phyloP scores from a whole-genome alignment of 2,888 invertebrate species.

The Netelia inedita region DNA sequence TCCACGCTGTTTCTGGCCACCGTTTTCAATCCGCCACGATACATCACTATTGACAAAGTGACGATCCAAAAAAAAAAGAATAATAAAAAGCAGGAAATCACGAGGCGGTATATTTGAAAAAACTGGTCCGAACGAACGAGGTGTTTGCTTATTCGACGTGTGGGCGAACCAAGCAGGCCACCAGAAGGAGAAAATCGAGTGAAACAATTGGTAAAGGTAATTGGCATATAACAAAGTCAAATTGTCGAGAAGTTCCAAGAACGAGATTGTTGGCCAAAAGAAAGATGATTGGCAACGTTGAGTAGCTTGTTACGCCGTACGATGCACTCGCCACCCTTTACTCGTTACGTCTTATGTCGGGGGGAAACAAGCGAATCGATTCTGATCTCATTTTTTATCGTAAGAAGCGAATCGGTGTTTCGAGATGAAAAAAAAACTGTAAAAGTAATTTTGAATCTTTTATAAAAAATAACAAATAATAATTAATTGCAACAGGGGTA shows the following conservation, averaged over 20 bases:
- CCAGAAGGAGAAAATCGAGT: not conserved
- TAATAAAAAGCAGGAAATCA: not conserved
- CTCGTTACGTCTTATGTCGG: not conserved
- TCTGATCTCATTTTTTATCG: not conserved
- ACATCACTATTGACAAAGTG: not conserved
- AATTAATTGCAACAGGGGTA: too few species aligned
- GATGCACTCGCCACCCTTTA: not conserved
- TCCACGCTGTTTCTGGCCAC: not conserved
- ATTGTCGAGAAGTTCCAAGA: constrained; percentile 7
- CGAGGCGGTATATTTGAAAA: not conserved
- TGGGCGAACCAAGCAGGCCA: not conserved
- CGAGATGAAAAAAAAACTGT: too few species aligned
- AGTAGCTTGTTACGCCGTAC: constrained; percentile 52
- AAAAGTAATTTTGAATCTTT: too few species aligned
- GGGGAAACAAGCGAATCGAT: constrained; percentile 21
- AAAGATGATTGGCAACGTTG: constrained; percentile 51
- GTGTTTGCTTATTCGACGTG: not conserved
- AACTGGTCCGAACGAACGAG: not conserved
- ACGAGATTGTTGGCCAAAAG: not conserved
- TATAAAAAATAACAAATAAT: too few species aligned
- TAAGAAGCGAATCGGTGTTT: not conserved
- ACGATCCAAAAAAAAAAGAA: not conserved
- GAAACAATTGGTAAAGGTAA: constrained; percentile 7
- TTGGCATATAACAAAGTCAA: constrained; percentile 30
- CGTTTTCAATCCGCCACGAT: not conserved